Evolutionary conservation across 2,888 invertebrate genomes (phyloP), one percentile per base, ranked within the genome.

Genomic region (Apocheima hispidaria): DNA sequence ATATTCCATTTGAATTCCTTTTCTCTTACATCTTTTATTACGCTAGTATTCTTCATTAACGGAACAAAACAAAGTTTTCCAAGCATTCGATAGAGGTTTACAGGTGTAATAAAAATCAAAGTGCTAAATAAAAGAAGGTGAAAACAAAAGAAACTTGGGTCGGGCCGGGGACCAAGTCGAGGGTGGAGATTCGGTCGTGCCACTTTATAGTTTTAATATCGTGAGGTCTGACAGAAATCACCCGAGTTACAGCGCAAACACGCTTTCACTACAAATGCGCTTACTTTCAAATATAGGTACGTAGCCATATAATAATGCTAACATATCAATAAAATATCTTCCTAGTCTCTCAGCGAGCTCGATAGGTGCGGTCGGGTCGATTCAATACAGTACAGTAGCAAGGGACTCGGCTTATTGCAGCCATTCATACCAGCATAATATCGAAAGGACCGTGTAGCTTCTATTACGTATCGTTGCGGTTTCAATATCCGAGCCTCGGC

Each of bases 161-260:
- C 60, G 71, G 74, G 74, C 33, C 59, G 60, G 65, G 70, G 69
- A 61, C 63, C 53, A 69, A 59, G 74, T 51, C 40, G 75, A 74
- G 77, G 81, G 78, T 66, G 75, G 80, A 73, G 73, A 79, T 83
- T 84, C 82, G 87, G 83, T 84, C 79, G 82, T 79, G 78, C 85
- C 88, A 87, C 83, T 92, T 91, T 90, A 92, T 91, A 88, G 90
- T 92, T 91, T 90, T 91, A 90, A 92, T 91, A 91, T 90, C 87
- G 85, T 80, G 83, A 79, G 83, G 84, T 82, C 77, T 80, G 82
- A 78, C 77, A 81, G 82, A 78, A 85, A 79, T 81, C 79, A 75
- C 70, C 66, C 72, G 81, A 88, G 81, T 87, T 88, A 88, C 82
- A 75, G 78, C 68, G 71, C 72, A 75, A 78, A 85, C 87, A 84